Evolutionary conservation across 92 coral and sea anemone genomes (phyloP), one percentile per base, ranked within the genome.

Genomic region (Actinostola sp.): DNA sequence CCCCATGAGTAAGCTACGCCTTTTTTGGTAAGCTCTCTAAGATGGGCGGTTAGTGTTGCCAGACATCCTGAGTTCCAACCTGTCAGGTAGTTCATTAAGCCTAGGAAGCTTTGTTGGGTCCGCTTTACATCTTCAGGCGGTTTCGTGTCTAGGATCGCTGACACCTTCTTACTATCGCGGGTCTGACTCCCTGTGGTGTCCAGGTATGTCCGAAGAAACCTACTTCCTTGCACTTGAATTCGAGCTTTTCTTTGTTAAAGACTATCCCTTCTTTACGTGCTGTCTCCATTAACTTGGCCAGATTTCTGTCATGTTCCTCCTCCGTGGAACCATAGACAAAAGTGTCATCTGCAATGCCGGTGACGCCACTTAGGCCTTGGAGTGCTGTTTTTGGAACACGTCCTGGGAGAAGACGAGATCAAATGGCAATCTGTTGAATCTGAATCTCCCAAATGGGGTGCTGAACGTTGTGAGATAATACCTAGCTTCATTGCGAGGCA

Each of bases 341-440:
- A 21, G 64, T 75, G 24, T 73, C 81, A 43, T 84, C 80, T 41
- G 89, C 81, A 17, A 83, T 78, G 28, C 83, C 79, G 14, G 92
- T 83, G 50, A 79, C 69, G 20, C 86, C 83, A 1, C 39, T 50
- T 1, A 82, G 79, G 35, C 72, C 82, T 54, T 68, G 77, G 0
- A 78, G 34, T 36, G 87, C 81, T 49, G 70, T 33, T 53, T 82
- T 61, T 88, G 89, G 60, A 72, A 83, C 25, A 80, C 61, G n/a
- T 88, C 80, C 26, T 79, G 84, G 11, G 86, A 62, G 35, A 88
- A 86, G 55, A 58, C 72, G 13, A 79, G 86, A 41, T 77, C 86
- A 57, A 83, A 82, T 3, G 80, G 92, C 28, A 87, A 56, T 1
- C 84, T 31, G 28, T 32, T 71, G 60, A 77, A 72, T 8, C 82